phyloP scores from a whole-genome alignment of 2,113 vertebrate species.

The Noturus placidus region DNA sequence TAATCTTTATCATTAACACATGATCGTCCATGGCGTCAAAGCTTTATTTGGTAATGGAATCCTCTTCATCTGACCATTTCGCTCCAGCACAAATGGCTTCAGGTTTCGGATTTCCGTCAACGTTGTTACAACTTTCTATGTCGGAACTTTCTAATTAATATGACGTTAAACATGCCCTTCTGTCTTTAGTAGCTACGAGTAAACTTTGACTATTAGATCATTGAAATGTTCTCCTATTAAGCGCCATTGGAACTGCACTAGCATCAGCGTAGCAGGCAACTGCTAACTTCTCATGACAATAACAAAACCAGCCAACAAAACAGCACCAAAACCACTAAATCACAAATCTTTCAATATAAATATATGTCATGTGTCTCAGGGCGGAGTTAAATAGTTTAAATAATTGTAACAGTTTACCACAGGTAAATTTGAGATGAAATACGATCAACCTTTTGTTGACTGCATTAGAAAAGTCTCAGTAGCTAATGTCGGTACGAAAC shows the following conservation, averaged over 20 bases:
- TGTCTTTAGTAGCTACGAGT: not conserved
- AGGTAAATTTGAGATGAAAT: not conserved
- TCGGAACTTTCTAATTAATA: not conserved
- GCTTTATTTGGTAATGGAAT: not conserved
- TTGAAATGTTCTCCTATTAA: not conserved
- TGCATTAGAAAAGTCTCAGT: not conserved
- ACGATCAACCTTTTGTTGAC: not conserved
- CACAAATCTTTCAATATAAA: not conserved
- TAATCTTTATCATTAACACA: not conserved
- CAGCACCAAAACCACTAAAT: not conserved
- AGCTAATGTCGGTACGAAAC: slow-evolving; percentile 17
- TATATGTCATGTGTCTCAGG: not conserved
- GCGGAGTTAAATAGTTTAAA: not conserved
- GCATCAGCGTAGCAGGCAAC: not conserved
- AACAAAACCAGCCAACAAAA: not conserved
- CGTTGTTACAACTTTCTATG: not conserved
- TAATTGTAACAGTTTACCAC: not conserved
- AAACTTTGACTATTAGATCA: not conserved
- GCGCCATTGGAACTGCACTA: not conserved
- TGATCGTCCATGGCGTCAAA: not conserved
- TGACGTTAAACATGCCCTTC: not conserved
- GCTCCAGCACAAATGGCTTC: not conserved
- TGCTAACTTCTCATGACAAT: not conserved
- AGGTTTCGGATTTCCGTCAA: not conserved
- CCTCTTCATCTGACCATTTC: not conserved